phyloP scores from a whole-genome alignment of 2,113 vertebrate genomes.

The Urocolius indicus region DNA sequence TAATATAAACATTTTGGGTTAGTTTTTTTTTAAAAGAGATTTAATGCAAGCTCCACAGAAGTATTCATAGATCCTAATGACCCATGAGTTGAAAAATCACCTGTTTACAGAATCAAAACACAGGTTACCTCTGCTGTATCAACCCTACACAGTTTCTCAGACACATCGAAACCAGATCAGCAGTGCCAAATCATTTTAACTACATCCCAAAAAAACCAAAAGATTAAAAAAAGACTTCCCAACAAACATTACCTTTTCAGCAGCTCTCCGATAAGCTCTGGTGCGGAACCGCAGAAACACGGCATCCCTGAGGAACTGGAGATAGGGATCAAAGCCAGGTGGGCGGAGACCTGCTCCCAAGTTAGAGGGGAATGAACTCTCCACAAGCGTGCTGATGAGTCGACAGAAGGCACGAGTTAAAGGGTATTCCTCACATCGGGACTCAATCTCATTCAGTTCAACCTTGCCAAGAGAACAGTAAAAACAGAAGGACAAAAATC shows the following conservation, averaged over 20 bases:
- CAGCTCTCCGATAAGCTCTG: conserved; percentile 91
- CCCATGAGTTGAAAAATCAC: neutral
- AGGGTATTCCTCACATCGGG: conserved; percentile 94
- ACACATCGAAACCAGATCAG: neutral
- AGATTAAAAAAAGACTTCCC: neutral
- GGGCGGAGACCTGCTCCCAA: conserved; percentile 91
- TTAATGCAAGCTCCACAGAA: neutral
- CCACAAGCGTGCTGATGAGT: conserved; percentile 91
- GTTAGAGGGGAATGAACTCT: conserved; percentile 93
- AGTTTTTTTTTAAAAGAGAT: neutral
- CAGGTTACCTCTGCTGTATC: neutral
- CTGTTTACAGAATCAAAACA: neutral
- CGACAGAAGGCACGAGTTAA: conserved; percentile 92
- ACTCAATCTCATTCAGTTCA: conserved; percentile 97
- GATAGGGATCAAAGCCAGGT: conserved; percentile 95
- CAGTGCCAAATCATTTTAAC: neutral
- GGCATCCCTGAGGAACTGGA: conserved; percentile 91
- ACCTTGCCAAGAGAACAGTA: conserved; percentile 77
- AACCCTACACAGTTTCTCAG: neutral
- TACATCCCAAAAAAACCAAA: neutral
- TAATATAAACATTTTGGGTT: neutral
- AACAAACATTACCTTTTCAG: conserved; percentile 87
- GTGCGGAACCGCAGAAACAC: conserved; percentile 96
- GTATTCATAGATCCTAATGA: neutral
- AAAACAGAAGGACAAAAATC: neutral